Percentiles rank a stretch among this genome's conserved stretches.
Evolutionary conservation across 2,888 invertebrate genomes (phyloP).

Genomic region (Tipula lateralis): DNA sequence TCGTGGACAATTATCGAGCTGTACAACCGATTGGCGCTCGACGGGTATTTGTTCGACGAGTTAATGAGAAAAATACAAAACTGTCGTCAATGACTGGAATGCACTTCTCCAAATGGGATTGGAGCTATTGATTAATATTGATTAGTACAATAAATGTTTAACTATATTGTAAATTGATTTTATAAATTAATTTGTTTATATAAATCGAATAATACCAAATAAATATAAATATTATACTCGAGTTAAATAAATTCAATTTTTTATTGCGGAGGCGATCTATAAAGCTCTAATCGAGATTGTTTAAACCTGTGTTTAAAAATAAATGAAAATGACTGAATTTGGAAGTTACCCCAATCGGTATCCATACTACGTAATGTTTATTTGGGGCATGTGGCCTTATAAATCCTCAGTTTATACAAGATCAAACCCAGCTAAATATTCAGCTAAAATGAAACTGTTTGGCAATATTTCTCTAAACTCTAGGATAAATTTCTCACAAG

Average conservation of each 20-base stretch:
- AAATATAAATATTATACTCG: not conserved
- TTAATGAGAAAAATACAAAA: slow-evolving; percentile 55
- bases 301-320: no score
- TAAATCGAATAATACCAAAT: slow-evolving; percentile 9
- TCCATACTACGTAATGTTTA: no score
- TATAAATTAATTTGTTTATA: not conserved
- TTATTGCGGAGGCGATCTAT: no score
- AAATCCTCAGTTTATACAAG: no score
- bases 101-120: slow-evolving; percentile 61
- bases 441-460: no score
- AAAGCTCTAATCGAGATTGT: no score
- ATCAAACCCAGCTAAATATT: no score
- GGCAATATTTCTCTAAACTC: no score
- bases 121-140: slow-evolving; percentile 49
- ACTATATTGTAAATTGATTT: not conserved
- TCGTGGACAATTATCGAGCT: slow-evolving; percentile 65
- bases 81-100: slow-evolving; percentile 41
- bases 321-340: no score
- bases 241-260: not conserved
- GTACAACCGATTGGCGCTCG: slow-evolving; percentile 64
- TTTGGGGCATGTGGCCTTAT: no score
- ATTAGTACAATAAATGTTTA: not conserved
- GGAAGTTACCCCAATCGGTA: no score
- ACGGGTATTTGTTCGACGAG: slow-evolving; percentile 61
- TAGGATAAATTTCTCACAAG: no score